Evolutionary conservation across 2,888 invertebrate genomes (phyloP).

Genomic region (Petrolisthes manimaculis): DNA sequence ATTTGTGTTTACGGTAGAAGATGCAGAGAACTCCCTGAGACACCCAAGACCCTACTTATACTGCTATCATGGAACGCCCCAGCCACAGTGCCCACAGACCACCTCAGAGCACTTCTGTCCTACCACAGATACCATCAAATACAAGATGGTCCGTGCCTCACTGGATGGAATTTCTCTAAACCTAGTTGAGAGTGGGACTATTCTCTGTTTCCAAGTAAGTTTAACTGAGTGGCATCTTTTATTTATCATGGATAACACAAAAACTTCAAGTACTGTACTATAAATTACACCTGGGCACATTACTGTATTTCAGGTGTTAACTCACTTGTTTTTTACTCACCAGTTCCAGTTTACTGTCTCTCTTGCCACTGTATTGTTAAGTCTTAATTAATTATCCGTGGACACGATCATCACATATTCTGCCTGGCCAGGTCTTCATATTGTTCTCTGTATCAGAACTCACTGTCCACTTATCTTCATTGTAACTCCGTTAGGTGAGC

Average conservation of each 20-base stretch:
- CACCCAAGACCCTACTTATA: conserved; percentile 83
- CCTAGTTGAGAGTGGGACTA: conserved; percentile 89
- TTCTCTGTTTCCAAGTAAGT: conserved; percentile 84
- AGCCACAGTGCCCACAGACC: conserved; percentile 79
- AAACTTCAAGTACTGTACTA: background rate
- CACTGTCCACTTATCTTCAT: too few species aligned
- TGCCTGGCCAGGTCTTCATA: too few species aligned
- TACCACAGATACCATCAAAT: conserved; percentile 88
- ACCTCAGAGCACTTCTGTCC: conserved; percentile 79
- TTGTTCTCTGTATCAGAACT: too few species aligned
- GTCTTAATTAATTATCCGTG: too few species aligned
- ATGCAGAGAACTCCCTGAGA: conserved; percentile 89
- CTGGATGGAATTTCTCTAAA: conserved; percentile 91
- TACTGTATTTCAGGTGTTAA: conserved; percentile 75
- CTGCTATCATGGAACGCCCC: conserved; percentile 84
- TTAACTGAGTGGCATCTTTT: background rate
- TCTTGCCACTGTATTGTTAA: too few species aligned
- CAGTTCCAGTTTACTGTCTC: too few species aligned
- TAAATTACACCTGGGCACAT: background rate
- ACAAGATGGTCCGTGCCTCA: conserved; percentile 89
- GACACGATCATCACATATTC: too few species aligned
- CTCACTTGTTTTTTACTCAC: too few species aligned
- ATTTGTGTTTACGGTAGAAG: conserved; percentile 84
- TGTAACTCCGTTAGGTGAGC: too few species aligned
- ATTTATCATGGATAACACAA: background rate